These are phyloP conservation scores for Dasysyrphus albostriatus DNA, from an alignment of 2,888 invertebrate genomes.

Conservation along the genomic window DNA sequence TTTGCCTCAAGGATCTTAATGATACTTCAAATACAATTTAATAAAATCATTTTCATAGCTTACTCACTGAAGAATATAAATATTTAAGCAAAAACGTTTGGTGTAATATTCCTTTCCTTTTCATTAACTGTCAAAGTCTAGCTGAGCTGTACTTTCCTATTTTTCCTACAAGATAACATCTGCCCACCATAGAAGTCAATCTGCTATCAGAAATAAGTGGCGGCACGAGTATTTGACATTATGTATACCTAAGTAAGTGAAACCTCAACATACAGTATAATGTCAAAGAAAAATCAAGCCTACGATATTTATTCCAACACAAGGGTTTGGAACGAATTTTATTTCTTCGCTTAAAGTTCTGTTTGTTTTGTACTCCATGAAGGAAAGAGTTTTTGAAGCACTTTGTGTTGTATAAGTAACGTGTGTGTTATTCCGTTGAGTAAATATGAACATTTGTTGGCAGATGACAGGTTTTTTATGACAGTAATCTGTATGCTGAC, in stretches of 20 bases:
- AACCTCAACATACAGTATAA: constrained; percentile 64
- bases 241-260: constrained; percentile 6
- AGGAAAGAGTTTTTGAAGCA: constrained; percentile 35
- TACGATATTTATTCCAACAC: constrained; percentile 48
- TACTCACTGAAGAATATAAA: too few species aligned
- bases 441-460: constrained; percentile 69
- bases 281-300: constrained; percentile 33
- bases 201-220: constrained; percentile 3
- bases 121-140: neutral
- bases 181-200: constrained; percentile 3
- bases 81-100: too few species aligned
- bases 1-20: too few species aligned
- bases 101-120: too few species aligned
- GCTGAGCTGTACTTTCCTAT: too few species aligned
- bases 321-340: constrained; percentile 45
- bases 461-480: constrained; percentile 72
- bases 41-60: too few species aligned
- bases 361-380: constrained; percentile 46
- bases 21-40: too few species aligned
- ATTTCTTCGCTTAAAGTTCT: constrained; percentile 53
- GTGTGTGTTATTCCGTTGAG: constrained; percentile 61
- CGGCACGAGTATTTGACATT: constrained; percentile 37
- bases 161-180: neutral
- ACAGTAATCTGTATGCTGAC: constrained; percentile 71
- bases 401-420: constrained; percentile 7